A percentile compares a stretch with the other conserved stretches of the same genome.
Conservation (phyloP, 1,140 invertebrate species). For the Monomorium pharaonis region DNA sequence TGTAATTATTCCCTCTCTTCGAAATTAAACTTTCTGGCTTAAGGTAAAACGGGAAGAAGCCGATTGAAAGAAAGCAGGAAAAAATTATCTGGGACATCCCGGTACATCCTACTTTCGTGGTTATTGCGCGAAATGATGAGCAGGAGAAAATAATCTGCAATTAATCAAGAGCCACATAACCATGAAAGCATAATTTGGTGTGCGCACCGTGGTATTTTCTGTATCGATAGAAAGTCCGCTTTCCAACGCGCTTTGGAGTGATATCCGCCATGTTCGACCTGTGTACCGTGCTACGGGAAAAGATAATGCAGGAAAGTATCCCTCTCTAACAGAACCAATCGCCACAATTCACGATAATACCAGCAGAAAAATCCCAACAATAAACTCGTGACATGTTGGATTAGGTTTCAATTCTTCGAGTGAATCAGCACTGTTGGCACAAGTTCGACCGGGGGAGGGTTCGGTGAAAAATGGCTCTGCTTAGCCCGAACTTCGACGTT, state of each 20-base stretch:
- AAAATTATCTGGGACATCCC: neutral
- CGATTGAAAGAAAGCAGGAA: conserved; percentile 1
- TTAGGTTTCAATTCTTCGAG: neutral
- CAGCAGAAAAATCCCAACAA: neutral
- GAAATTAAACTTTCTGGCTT: neutral
- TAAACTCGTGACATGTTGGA: neutral
- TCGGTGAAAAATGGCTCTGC: conserved; percentile 10
- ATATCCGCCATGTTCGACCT: neutral
- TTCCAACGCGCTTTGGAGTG: conserved; percentile 5
- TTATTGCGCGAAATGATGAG: conserved; percentile 14
- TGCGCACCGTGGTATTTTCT: neutral
- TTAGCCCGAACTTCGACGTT: conserved; percentile 4
- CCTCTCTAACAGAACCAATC: neutral
- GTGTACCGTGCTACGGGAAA: neutral
- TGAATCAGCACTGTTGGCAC: conserved; percentile 10
- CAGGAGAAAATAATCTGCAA: conserved; percentile 24
- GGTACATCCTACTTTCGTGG: neutral
- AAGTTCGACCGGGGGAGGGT: neutral
- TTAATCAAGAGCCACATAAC: conserved; percentile 26
- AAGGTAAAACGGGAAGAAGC: neutral
- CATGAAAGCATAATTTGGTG: conserved; percentile 31
- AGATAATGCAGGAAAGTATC: neutral
- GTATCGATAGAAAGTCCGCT: conserved; percentile 43
- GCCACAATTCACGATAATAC: neutral
- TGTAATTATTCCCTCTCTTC: neutral